Conservation (phyloP, 2,888 invertebrate species). For the Polydrusus pterygomalis region DNA sequence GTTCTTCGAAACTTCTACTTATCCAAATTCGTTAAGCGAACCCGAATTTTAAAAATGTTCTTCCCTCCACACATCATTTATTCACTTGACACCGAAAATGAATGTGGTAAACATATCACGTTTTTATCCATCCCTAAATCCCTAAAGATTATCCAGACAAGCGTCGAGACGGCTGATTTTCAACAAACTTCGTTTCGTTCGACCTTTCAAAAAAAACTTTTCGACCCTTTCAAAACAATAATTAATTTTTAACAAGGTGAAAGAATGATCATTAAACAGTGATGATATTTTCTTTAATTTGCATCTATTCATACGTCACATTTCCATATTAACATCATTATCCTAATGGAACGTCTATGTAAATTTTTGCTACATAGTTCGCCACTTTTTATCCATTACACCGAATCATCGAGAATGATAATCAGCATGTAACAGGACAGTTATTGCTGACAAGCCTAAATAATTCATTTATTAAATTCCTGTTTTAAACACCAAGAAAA, state of each 20-base stretch:
- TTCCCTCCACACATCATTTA: no score
- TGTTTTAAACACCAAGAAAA: not conserved
- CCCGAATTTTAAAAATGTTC: no score
- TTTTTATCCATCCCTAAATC: no score
- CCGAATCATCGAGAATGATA: constrained; percentile 23
- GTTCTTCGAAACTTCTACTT: no score
- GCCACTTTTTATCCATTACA: constrained; percentile 25
- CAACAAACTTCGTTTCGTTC: no score
- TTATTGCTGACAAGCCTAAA: constrained; percentile 24
- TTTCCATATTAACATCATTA: constrained; percentile 16
- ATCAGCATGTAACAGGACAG: constrained; percentile 18
- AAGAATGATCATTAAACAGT: not conserved
- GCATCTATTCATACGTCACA: not conserved
- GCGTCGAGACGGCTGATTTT: no score
- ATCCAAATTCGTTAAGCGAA: no score
- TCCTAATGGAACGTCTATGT: constrained; percentile 17
- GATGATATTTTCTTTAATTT: not conserved
- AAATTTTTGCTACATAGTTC: constrained; percentile 15
- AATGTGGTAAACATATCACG: no score
- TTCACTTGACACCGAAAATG: no score
- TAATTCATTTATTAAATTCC: constrained; percentile 24
- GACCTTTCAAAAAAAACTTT: no score
- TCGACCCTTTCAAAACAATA: not conserved
- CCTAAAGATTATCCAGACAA: no score
- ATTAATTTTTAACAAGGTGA: not conserved